Evolutionary conservation across 2,113 vertebrate species (phyloP).

Genomic region (Lophotis ruficrista): DNA sequence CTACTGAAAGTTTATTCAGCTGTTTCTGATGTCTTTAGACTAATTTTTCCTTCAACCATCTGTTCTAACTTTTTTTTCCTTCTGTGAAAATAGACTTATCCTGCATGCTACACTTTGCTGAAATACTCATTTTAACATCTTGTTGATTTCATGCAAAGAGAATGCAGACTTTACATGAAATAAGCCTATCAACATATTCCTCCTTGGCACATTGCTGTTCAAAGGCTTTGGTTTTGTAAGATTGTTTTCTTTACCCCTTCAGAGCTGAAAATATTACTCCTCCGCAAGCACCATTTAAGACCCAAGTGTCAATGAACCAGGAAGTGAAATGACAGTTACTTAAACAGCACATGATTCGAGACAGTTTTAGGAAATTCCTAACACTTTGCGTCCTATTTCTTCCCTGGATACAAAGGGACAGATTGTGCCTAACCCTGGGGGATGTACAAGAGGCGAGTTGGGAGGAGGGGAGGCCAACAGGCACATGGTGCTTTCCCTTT

Average conservation of each 20-base stretch:
- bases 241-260: constrained; percentile 77
- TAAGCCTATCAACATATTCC: constrained; percentile 65
- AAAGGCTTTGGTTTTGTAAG: constrained; percentile 49
- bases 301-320: constrained; percentile 76
- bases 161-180: constrained; percentile 61
- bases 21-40: constrained; percentile 79
- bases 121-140: constrained; percentile 75
- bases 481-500: constrained; percentile 5
- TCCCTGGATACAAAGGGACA: constrained; percentile 60
- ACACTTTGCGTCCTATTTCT: constrained; percentile 41
- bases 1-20: constrained; percentile 80
- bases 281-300: constrained; percentile 71
- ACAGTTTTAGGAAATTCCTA: constrained; percentile 76
- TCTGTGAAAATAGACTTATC: constrained; percentile 73
- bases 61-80: constrained; percentile 65
- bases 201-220: constrained; percentile 42
- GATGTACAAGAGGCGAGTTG: not conserved
- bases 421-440: constrained; percentile 55
- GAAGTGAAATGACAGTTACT: constrained; percentile 73
- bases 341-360: constrained; percentile 75
- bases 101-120: constrained; percentile 62
- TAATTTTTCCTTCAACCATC: constrained; percentile 76
- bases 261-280: constrained; percentile 72
- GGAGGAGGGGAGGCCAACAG: not conserved
- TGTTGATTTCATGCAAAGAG: constrained; percentile 70